Base-by-base conservation (phyloP, 1,140 invertebrate species). In the Drosophila teissieri region DNA sequence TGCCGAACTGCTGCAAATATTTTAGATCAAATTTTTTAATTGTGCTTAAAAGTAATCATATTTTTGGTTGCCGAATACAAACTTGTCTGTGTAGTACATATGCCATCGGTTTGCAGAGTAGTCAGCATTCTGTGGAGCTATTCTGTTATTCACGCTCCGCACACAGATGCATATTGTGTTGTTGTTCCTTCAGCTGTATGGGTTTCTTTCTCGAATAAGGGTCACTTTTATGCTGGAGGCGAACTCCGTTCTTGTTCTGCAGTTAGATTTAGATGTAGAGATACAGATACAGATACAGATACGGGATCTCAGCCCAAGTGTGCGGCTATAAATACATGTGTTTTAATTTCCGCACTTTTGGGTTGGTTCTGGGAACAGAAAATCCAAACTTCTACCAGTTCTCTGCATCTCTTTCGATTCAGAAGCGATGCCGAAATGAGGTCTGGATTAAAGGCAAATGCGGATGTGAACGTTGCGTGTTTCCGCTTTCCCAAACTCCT, bases 321-420 rank as follows among this genome's bases (percentile, higher is more conserved):
- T 82, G 64, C 36, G 61, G 84, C 84, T 75, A 89, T 89, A 89
- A 89, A 89, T 89, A 89, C 84, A 89, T 89, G 89, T 89, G 84
- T 89, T 89, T 89, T 89, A 89, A 89, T 89, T 89, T 89, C 84
- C 84, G 84, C 84, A 89, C 68, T 89, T 89, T 89, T 89, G 85
- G 84, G 84, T 90, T 80, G 84, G 83, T 72, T 55, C 78, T 53
- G 77, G 77, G 55, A 69, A 31, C 45, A 45, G 46, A 34, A 45
- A 69, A 31, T 40, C 48, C 52, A 39, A 45, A 36, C 64, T 40
- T 42, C 40, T 44, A 15, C 46, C 10, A 15, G 37, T 14, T 4
- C 24, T 19, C 27, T 34, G 48, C 36, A 24, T 53, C 58, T 31
- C 8, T 17, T 14, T 44, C 48, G 42, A 54, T 49, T 55, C 63